These are phyloP conservation scores for Pangasianodon hypophthalmus DNA, from an alignment of 2,113 vertebrate species.

Conservation along the genomic window DNA sequence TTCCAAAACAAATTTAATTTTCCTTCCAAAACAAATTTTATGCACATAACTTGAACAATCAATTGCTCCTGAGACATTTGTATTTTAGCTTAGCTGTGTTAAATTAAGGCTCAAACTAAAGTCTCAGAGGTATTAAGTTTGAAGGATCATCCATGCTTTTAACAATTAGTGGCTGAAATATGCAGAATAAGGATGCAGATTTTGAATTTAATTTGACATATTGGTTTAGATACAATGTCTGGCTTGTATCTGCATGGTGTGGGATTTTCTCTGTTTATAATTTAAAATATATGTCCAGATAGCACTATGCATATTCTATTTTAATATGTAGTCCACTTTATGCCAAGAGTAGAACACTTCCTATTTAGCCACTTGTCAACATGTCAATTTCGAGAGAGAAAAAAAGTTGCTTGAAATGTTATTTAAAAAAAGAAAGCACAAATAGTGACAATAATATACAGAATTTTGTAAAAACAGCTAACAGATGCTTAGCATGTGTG, in stretches of 20 bases:
- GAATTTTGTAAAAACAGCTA: neutral
- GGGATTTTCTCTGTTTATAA: neutral
- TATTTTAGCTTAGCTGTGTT: neutral
- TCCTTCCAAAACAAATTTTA: neutral
- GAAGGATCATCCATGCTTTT: neutral
- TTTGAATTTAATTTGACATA: neutral
- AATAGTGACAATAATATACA: neutral
- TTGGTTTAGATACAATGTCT: neutral
- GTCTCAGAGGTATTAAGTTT: neutral
- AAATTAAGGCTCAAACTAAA: neutral
- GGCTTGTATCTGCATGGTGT: neutral
- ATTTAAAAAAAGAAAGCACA: neutral
- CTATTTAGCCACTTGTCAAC: neutral
- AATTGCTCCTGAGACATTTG: neutral
- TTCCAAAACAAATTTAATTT: neutral
- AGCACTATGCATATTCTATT: neutral
- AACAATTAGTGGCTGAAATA: neutral
- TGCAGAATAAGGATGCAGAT: neutral
- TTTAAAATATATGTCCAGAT: neutral
- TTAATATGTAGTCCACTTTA: neutral
- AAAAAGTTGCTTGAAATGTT: neutral
- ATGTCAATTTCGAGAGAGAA: too few relatives aligned
- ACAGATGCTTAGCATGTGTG: conserved; percentile 21
- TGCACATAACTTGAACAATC: neutral
- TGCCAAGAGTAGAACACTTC: neutral